These are phyloP conservation scores for Ophioninae sp. DNA, from an alignment of 2,888 invertebrate species.

Conservation along the genomic window DNA sequence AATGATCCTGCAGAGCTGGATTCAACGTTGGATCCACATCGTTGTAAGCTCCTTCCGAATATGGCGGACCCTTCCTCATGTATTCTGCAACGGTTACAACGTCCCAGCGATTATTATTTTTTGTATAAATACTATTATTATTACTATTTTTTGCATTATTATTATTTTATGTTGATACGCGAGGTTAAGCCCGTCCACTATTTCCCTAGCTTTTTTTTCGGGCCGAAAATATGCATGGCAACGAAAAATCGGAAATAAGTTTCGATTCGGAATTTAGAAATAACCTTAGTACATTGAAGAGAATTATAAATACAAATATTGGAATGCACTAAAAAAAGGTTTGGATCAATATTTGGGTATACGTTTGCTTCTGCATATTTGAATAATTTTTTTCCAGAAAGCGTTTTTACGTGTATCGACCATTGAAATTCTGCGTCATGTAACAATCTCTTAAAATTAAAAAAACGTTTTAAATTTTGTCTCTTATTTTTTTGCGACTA, in stretches of 20 bases:
- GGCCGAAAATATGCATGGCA: neutral
- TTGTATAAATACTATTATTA: neutral
- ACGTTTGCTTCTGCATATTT: no score
- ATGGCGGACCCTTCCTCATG: constrained; percentile 82
- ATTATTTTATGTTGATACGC: neutral
- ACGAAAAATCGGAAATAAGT: no score
- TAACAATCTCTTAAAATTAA: no score
- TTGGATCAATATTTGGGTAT: no score
- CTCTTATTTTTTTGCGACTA: no score
- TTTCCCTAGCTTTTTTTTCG: neutral
- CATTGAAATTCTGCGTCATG: no score
- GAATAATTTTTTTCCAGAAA: no score
- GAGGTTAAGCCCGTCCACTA: neutral
- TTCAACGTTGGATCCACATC: constrained; percentile 83
- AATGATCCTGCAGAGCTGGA: constrained; percentile 81
- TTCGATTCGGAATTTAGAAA: no score
- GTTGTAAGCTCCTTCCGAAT: constrained; percentile 85
- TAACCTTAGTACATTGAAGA: no score
- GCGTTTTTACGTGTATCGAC: no score
- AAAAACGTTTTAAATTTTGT: no score
- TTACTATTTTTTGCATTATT: neutral
- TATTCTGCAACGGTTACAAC: constrained; percentile 79
- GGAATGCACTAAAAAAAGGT: neutral
- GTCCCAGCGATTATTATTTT: neutral
- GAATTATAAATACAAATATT: neutral